Evolutionary conservation across 2,113 vertebrate species (phyloP), one percentile per base, ranked within the genome.

Genomic region (Scophthalmus maximus): DNA sequence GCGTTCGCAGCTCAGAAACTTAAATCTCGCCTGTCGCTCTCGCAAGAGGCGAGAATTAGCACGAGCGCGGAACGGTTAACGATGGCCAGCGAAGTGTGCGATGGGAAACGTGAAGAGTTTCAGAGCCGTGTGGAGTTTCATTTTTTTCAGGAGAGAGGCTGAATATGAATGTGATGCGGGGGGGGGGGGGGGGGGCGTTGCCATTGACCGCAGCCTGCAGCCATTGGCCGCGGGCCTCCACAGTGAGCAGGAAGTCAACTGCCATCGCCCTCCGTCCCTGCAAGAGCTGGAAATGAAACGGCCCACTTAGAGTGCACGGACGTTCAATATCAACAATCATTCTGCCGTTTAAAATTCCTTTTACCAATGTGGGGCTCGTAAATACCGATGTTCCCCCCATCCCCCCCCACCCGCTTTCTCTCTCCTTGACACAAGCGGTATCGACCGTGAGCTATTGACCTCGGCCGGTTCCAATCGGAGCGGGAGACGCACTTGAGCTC

Each of bases 341-440:
- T 58, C 66, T 50, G 26, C 62, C 70, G 17, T 82, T 86, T 82
- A 71, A 82, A 86, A 86, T 78, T n/a, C n/a, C 62, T 66, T 53
- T 87, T 83, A 74, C 32, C 81, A 68, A 69, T 74, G 80, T 12
- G 46, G 40, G 40, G 36, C 56, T 67, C 49, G 2, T 82, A 81
- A 89, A 83, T 63, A 73, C 83, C 1, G n/a, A 71, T 76, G 53
- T 15, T 30, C 49, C 3, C 29, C 58, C 3, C 26, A 8, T 3
- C 30, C 23, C 12, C 64, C 30, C 22, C n/a, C 29, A 20, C 26
- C 14, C 4, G 30, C 32, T 9, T 9, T 34, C 32, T 76, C 52
- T 67, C 53, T 71, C 36, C 72, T 38, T 61, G 78, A 84, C 80
- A 84, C 81, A 85, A 89, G 79, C 72, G 67, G 66, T 86, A 91